Base-by-base conservation (phyloP, 2,888 invertebrate species). In the Phrixothrix hirtus region DNA sequence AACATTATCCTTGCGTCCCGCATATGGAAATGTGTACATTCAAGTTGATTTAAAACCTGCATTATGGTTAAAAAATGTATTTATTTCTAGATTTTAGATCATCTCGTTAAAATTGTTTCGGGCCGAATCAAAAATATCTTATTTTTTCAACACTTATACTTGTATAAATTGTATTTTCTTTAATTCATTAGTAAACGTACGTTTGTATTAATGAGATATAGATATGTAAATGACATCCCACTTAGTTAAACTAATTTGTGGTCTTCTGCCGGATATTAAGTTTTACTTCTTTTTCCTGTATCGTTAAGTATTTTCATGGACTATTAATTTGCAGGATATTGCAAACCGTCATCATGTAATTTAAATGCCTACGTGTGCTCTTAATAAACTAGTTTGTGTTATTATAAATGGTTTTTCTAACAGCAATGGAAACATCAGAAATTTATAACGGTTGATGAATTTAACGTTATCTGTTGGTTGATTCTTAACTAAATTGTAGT, bases 301-400 rank as follows among this genome's bases (percentile, higher is more conserved):
- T 30, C 13, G n/a, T 29, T 53, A 62, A 61, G 46, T 57, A 57
- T 60, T 62, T 65, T 64, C 64, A 65, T 52, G 64, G 63, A 59
- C 63, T 63, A 62, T 62, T 65, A 61, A 59, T 56, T 47, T 50
- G 55, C 59, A 57, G 59, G 58, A 57, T 57, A 56, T 58, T 53
- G 53, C 48, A 48, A 51, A 37, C 26, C 29, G 27, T 47, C 39
- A 48, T 38, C 32, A 13, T 17, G 31, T 32, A 31, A 43, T 37
- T 50, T 39, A 30, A 39, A 30, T 21, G 34, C 29, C 41, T 39
- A 42, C 41, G 42, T 47, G 43, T 43, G 47, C 47, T 17, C 32
- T 36, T 46, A 25, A 31, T 52, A 47, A 47, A 47, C 36, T 37
- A 16, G 41, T 52, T 52, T 34, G 29, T 25, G 31, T 15, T 27